phyloP scores from a whole-genome alignment of 1,140 invertebrate species.

The Calycopis cecrops region DNA sequence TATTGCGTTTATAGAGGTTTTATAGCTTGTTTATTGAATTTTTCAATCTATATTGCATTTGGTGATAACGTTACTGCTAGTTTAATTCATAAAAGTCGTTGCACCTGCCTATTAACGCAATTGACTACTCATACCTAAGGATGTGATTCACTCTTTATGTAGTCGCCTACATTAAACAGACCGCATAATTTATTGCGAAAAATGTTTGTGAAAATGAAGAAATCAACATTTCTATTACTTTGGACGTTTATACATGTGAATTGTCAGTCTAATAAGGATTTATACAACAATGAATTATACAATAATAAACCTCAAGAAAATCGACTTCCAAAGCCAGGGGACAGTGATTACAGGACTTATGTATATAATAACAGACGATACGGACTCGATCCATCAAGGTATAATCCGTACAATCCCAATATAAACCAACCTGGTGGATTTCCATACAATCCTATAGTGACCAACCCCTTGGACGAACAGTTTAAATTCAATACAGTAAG shows the following conservation, averaged over 20 bases:
- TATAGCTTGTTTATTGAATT: too few species aligned
- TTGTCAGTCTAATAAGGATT: conserved; percentile 60
- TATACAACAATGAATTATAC: conserved; percentile 52
- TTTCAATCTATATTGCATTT: too few species aligned
- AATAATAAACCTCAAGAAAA: conserved; percentile 34
- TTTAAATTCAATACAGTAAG: conserved; percentile 79
- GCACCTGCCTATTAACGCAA: background rate
- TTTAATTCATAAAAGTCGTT: conserved; percentile 22
- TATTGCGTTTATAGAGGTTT: too few species aligned
- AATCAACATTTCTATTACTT: conserved; percentile 35
- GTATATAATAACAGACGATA: conserved; percentile 84
- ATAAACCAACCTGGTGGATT: conserved; percentile 76
- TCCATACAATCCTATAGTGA: conserved; percentile 71
- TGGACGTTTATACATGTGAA: conserved; percentile 39
- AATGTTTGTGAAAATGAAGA: conserved; percentile 45
- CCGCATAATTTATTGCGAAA: background rate
- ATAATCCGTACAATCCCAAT: conserved; percentile 76
- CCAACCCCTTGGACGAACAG: conserved; percentile 76
- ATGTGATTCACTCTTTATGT: conserved; percentile 15
- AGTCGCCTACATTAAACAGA: conserved; percentile 1
- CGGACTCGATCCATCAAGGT: conserved; percentile 76
- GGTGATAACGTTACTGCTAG: background rate
- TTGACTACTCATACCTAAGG: conserved; percentile 8
- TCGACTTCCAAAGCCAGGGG: conserved; percentile 75
- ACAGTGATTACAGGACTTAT: conserved; percentile 81